Evolutionary conservation across 2,113 vertebrate species (phyloP).

Genomic region (Scalopus aquaticus): DNA sequence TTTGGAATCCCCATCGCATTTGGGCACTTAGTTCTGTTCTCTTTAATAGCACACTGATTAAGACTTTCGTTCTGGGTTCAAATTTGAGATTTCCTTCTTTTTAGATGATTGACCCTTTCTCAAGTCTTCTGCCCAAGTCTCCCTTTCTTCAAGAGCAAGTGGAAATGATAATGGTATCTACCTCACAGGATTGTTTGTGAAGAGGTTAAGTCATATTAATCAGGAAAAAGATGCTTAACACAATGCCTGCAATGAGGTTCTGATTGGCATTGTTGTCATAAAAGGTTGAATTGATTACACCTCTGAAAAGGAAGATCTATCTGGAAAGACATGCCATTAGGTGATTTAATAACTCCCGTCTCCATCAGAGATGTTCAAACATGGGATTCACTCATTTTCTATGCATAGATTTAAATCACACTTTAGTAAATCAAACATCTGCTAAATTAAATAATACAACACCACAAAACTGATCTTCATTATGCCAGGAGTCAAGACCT

Average conservation of each 20-base stretch:
- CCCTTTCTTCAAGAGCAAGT: neutral
- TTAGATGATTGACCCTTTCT: neutral
- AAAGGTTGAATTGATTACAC: neutral
- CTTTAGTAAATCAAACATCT: slow-evolving; percentile 4
- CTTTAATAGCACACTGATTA: neutral
- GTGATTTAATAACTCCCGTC: slow-evolving; percentile 1
- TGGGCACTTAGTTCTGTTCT: neutral
- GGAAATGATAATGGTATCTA: neutral
- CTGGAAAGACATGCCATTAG: slow-evolving; percentile 14
- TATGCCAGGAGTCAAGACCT: neutral
- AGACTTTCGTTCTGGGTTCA: neutral
- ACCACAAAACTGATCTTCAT: neutral
- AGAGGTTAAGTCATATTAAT: neutral
- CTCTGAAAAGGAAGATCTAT: neutral
- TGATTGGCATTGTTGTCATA: neutral
- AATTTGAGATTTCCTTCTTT: neutral
- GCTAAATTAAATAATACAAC: neutral
- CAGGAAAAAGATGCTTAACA: neutral
- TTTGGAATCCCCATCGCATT: neutral
- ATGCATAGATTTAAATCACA: neutral
- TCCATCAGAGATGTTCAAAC: neutral
- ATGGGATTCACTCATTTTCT: neutral
- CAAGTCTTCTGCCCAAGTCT: neutral
- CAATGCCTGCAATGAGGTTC: neutral
- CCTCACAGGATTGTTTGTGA: neutral